phyloP scores from a whole-genome alignment of 2,797 vertebrate genomes.

The Atherinosoma microstoma region DNA sequence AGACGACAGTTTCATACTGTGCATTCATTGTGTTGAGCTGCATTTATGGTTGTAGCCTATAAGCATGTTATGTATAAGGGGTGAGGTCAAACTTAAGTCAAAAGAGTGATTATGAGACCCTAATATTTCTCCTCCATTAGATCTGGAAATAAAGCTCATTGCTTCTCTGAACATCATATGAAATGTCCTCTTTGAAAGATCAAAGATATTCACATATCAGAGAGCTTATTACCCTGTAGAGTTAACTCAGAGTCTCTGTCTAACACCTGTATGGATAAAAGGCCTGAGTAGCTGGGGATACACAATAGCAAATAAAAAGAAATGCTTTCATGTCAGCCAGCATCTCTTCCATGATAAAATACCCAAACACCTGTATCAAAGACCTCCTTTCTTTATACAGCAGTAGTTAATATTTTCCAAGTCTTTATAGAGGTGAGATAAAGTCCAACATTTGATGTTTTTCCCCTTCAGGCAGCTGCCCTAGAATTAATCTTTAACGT shows the following conservation, averaged over 20 bases:
- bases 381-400: constrained; percentile 14
- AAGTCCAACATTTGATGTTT: constrained; percentile 56
- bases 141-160: constrained; percentile 19
- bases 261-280: constrained; percentile 53
- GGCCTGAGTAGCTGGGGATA: constrained; percentile 3
- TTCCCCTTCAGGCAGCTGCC: neutral
- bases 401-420: constrained; percentile 62
- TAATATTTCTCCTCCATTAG: constrained; percentile 5
- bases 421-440: constrained; percentile 42
- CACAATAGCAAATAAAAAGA: constrained; percentile 24
- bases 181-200: constrained; percentile 51
- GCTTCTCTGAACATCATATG: constrained; percentile 14
- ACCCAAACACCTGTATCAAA: constrained; percentile 18
- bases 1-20: neutral
- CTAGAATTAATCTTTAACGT: constrained; percentile 63
- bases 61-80: neutral
- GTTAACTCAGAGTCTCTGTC: constrained; percentile 15
- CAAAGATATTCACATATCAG: constrained; percentile 44
- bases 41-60: neutral
- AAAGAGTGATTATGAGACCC: neutral
- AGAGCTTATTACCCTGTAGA: constrained; percentile 30
- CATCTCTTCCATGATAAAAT: constrained; percentile 28
- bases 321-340: constrained; percentile 37
- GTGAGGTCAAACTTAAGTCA: constrained; percentile 1
- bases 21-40: neutral